Conservation (phyloP, 2,113 vertebrate species). For the Cyprinus carpio region DNA sequence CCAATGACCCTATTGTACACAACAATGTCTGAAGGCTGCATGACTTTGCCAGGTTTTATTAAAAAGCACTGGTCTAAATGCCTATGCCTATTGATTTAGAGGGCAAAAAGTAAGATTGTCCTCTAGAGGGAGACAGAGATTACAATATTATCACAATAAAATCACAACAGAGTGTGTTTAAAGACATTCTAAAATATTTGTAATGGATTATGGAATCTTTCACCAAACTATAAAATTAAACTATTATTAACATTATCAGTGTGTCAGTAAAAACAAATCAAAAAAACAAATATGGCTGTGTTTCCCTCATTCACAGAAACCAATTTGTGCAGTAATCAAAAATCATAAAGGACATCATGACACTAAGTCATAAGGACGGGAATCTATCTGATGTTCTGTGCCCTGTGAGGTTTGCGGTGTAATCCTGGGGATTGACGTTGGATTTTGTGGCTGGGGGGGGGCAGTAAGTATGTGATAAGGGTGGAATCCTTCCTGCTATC, state of each 20-base stretch:
- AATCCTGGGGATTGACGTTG: slow-evolving; percentile 11
- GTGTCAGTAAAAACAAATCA: not conserved
- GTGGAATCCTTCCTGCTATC: slow-evolving; percentile 38
- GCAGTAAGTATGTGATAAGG: slow-evolving; percentile 49
- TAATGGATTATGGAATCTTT: not conserved
- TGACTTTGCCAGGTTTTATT: not conserved
- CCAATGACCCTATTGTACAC: not conserved
- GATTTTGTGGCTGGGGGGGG: slow-evolving; percentile 21
- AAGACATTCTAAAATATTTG: not conserved
- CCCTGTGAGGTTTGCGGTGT: not conserved
- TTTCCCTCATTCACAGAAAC: not conserved
- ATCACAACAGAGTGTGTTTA: not conserved
- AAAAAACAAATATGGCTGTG: not conserved
- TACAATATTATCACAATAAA: not conserved
- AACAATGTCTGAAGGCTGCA: not conserved
- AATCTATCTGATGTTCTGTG: not conserved
- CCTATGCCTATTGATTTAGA: not conserved
- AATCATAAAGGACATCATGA: not conserved
- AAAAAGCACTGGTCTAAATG: not conserved
- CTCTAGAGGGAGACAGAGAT: slow-evolving; percentile 45
- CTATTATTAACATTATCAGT: not conserved
- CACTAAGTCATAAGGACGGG: not conserved
- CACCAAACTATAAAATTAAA: not conserved
- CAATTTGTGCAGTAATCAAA: not conserved
- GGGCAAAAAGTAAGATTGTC: not conserved